Evolutionary conservation across 2,888 invertebrate species (phyloP).

Genomic region (Boloria selene): DNA sequence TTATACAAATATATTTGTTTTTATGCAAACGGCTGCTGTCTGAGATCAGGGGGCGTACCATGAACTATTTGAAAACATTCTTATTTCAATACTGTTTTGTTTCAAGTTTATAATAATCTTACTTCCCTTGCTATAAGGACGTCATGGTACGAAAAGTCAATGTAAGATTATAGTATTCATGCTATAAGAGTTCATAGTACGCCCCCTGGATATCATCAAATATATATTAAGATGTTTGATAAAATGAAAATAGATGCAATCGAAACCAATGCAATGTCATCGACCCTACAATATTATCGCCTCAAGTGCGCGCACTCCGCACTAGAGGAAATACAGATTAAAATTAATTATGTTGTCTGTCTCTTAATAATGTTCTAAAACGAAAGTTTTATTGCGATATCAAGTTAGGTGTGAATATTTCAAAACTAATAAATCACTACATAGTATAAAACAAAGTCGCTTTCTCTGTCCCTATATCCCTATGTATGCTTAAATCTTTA

Average conservation of each 20-base stretch:
- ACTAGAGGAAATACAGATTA: slow-evolving; percentile 49
- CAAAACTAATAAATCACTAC: neutral
- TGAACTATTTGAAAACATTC: no score
- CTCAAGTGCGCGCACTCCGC: slow-evolving; percentile 38
- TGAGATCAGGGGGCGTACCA: no score
- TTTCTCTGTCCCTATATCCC: no score
- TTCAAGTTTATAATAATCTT: no score
- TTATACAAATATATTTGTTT: neutral
- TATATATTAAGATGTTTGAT: slow-evolving; percentile 29
- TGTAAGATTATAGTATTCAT: no score
- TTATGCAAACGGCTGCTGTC: neutral
- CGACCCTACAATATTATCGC: slow-evolving; percentile 41
- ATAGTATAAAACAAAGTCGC: no score
- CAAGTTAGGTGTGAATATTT: neutral
- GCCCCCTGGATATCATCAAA: slow-evolving; percentile 14
- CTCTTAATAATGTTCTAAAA: slow-evolving; percentile 18
- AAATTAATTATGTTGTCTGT: slow-evolving; percentile 46
- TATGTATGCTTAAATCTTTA: no score
- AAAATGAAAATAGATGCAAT: slow-evolving; percentile 35
- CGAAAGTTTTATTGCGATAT: slow-evolving; percentile 1
- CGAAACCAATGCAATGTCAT: slow-evolving; percentile 40
- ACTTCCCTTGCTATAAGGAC: no score
- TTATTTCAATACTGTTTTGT: no score
- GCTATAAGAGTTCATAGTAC: no score
- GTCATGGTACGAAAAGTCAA: no score